phyloP scores from a whole-genome alignment of 1,140 invertebrate genomes.

The Listronotus oregonensis region DNA sequence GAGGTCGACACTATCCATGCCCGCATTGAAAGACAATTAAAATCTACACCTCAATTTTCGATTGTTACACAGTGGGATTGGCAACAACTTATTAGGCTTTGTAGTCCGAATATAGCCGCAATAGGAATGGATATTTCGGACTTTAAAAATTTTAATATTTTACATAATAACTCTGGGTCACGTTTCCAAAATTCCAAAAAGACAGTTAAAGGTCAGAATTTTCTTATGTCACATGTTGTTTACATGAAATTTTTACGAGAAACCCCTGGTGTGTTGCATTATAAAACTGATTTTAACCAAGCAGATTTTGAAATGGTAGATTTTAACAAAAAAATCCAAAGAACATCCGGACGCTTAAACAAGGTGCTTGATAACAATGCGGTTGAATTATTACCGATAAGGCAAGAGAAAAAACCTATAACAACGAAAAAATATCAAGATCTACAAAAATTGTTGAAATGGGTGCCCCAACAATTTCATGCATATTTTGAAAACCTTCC shows the following conservation, averaged over 20 bases:
- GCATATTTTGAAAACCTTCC: too few species aligned
- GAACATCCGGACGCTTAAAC: too few species aligned
- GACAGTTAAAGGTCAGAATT: background rate
- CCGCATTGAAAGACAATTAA: conserved; percentile 23
- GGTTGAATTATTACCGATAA: too few species aligned
- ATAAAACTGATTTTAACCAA: background rate
- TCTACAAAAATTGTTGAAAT: too few species aligned
- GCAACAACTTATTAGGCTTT: conserved; percentile 22
- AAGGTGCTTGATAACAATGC: too few species aligned
- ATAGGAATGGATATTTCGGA: conserved; percentile 5
- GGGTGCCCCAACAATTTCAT: too few species aligned
- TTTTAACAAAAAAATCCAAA: background rate
- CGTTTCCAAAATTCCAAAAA: background rate
- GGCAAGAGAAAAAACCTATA: too few species aligned
- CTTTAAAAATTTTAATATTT: conserved; percentile 22
- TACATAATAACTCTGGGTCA: background rate
- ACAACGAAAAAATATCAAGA: too few species aligned
- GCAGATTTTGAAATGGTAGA: background rate
- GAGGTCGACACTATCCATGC: conserved; percentile 27
- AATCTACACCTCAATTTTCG: conserved; percentile 9
- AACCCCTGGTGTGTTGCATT: background rate
- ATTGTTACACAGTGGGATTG: conserved; percentile 30
- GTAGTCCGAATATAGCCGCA: background rate
- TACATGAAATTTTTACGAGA: conserved; percentile 7
- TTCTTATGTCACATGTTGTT: background rate